Conservation (phyloP, 2,888 invertebrate species). For the Matsumyia berberina region DNA sequence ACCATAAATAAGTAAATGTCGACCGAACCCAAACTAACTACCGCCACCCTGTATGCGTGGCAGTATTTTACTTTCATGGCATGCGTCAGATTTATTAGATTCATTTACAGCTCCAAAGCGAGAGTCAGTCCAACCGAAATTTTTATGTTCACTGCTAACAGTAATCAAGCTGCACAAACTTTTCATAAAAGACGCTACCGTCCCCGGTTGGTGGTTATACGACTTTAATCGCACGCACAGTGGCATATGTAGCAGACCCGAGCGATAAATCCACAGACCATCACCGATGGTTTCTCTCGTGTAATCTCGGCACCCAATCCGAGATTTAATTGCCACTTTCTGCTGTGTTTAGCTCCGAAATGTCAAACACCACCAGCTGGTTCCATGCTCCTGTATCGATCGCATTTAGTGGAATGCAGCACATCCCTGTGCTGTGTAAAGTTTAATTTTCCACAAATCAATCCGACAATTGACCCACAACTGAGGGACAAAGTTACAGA, state of each 20-base stretch:
- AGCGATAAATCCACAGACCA: slow-evolving; percentile 3
- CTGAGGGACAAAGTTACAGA: not conserved
- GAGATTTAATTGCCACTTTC: slow-evolving; percentile 37
- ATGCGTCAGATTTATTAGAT: not conserved
- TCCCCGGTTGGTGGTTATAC: not conserved
- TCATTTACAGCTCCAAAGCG: not conserved
- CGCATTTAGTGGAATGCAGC: not conserved
- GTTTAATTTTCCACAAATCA: slow-evolving; percentile 6
- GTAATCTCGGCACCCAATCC: slow-evolving; percentile 11
- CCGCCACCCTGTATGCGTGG: not conserved
- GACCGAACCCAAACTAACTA: not conserved
- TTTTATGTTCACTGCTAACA: not conserved
- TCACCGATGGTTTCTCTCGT: not conserved
- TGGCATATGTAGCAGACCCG: not conserved
- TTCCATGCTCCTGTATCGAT: not conserved
- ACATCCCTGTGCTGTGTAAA: not conserved
- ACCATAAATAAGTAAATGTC: not conserved
- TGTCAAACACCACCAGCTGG: not conserved
- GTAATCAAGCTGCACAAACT: not conserved
- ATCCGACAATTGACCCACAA: slow-evolving; percentile 10
- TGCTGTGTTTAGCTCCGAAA: not conserved
- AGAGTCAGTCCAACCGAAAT: not conserved
- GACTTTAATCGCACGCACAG: not conserved
- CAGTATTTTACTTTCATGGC: not conserved
- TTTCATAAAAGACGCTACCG: slow-evolving; percentile 7